Base-by-base conservation (phyloP, 2,797 vertebrate species). In the Cyclopterus lumpus region DNA sequence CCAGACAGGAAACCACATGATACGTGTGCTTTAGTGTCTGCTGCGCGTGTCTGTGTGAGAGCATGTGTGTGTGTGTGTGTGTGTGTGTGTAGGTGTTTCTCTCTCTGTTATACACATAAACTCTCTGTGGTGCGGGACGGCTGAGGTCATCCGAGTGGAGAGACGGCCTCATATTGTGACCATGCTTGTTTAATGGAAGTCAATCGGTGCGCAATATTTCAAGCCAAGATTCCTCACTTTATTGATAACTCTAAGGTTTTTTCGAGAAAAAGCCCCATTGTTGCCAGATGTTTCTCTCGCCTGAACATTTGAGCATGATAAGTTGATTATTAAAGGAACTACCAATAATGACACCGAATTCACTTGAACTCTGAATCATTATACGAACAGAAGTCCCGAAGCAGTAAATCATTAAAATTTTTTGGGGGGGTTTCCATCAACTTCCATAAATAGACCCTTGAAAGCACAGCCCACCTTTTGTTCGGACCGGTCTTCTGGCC, bases 1-100 rank as follows among this genome's bases (percentile, higher is more conserved):
- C 77, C 88, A 93, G 92, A 93, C 92, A 94, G 92, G 93, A 94
- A 94, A 93, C 93, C 90, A 74, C 90, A 92, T 78, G 86, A 92
- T 92, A 82, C 85, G 86, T 82, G 86, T 70, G 86, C 70, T 82
- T 71, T 65, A 79, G 82, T 76, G 87, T 90, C 86, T 86, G 83
- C 82, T 60, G 53, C 69, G 77, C 75, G 80, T 53, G 79, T 70
- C 40, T 71, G 62, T 80, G 86, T 72, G 85, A 64, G 69, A 59
- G 63, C 70, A 82, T 85, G 28, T 22, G 62, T 85, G 89, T 85
- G 90, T 81, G 28, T 22, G 62, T 71, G 62, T 80, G 86, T 72
- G 85, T 85, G 28, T 22, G 62, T 85, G 89, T 85, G 90, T 81
- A 90, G 88, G 89, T 88, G 89, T 91, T 85, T 81, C 75, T 76